phyloP scores from a whole-genome alignment of 2,888 invertebrate genomes.

The Parnassius mnemosyne region DNA sequence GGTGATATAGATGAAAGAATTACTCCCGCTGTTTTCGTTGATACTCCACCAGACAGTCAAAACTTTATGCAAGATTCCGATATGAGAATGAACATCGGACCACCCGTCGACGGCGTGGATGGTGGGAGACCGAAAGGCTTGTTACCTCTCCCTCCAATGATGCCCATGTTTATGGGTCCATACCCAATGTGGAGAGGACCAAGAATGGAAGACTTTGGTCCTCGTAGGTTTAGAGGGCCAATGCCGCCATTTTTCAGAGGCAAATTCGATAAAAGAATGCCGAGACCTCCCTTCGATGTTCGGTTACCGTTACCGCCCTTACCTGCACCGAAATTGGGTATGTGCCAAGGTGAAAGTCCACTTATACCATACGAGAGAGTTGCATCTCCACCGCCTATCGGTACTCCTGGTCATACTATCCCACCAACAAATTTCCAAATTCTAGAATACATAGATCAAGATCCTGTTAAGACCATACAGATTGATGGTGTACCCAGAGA shows the following conservation, averaged over 20 bases:
- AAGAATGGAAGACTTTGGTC: constrained; percentile 56
- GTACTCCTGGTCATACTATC: constrained; percentile 57
- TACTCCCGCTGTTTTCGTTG: constrained; percentile 54
- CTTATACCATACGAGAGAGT: constrained; percentile 57
- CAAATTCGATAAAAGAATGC: constrained; percentile 57
- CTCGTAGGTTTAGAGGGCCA: constrained; percentile 59
- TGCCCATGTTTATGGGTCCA: constrained; percentile 50
- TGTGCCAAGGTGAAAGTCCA: constrained; percentile 61
- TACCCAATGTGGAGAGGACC: constrained; percentile 62
- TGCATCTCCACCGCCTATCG: constrained; percentile 61
- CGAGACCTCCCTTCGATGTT: constrained; percentile 54
- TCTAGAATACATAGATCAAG: constrained; percentile 74
- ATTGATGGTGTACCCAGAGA: constrained; percentile 91
- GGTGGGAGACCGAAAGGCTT: constrained; percentile 36
- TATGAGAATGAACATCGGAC: constrained; percentile 53
- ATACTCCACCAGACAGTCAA: constrained; percentile 56
- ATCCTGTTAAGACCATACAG: constrained; percentile 88
- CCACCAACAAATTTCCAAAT: constrained; percentile 63
- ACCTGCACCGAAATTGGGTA: constrained; percentile 62
- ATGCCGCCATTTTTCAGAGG: constrained; percentile 56
- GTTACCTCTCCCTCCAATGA: constrained; percentile 53
- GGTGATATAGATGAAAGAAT: constrained; percentile 79
- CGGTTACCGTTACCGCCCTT: constrained; percentile 47
- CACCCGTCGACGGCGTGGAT: constrained; percentile 42
- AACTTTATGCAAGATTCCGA: constrained; percentile 59